A percentile compares a stretch with the other conserved stretches of the same genome.
These are phyloP conservation scores for Triops cancriformis DNA, from an alignment of 1,140 invertebrate species.

Conservation along the genomic window DNA sequence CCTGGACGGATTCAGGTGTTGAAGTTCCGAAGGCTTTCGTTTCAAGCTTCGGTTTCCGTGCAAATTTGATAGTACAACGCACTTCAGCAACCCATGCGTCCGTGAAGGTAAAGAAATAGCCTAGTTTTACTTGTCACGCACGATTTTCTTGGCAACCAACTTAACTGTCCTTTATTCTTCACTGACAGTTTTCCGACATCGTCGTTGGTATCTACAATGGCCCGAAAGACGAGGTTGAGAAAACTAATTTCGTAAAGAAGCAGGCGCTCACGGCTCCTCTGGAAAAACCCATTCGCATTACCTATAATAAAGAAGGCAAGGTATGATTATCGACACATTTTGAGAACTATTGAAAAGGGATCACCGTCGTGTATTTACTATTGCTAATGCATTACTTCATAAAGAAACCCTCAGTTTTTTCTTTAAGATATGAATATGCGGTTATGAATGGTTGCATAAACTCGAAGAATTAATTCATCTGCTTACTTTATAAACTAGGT, in stretches of 20 bases:
- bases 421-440: no score
- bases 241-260: slow-evolving; percentile 26
- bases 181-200: slow-evolving; percentile 20
- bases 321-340: slow-evolving; percentile 16
- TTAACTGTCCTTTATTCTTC: not conserved
- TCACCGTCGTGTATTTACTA: no score
- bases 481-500: not conserved
- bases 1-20: slow-evolving; percentile 24
- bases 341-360: no score
- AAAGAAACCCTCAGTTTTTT: no score
- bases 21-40: slow-evolving; percentile 18
- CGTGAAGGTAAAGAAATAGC: slow-evolving; percentile 22
- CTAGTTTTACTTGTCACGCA: not conserved
- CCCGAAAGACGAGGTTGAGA: slow-evolving; percentile 18
- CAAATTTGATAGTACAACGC: slow-evolving; percentile 26
- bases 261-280: slow-evolving; percentile 18
- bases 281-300: slow-evolving; percentile 27
- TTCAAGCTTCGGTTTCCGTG: slow-evolving; percentile 26
- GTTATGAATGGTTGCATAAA: no score
- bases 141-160: not conserved
- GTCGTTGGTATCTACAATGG: slow-evolving; percentile 27
- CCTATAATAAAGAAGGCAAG: slow-evolving; percentile 24
- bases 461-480: no score
- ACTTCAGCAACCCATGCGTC: slow-evolving; percentile 18
- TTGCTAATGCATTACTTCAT: no score